Base-by-base conservation (phyloP, 2,888 invertebrate genomes). In the Xylota sylvarum region DNA sequence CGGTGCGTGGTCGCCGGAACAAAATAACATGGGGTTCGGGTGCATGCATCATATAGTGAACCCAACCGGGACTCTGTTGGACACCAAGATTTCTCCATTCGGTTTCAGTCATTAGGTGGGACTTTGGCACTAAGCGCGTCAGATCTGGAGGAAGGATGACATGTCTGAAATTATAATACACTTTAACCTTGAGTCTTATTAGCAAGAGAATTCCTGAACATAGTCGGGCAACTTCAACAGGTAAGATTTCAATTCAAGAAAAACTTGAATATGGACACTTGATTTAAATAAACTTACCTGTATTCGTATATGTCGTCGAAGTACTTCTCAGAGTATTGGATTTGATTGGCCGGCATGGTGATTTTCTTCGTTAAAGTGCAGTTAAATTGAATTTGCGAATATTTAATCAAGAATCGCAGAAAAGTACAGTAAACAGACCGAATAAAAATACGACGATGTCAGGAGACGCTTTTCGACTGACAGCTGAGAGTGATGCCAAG, bases 61-160 rank as follows among this genome's bases (percentile, higher is more conserved):
- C 89, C 97, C 97, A 97, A 62, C 97, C 97, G 0, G 97, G 97
- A 91, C 97, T 97, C 92, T 98, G 98, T 91, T 98, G 98, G 0
- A 98, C 97, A 0, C 98, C 98, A 1, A 98, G 94, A 92, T 97
- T 97, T 82, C 98, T 94, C 98, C 98, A 98, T 92, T 98, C 98
- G 0, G 97, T 96, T 93, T 98, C 98, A 0, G 97, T 96, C 97
- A 98, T 97, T 60, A 98, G 93, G 91, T 98, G 98, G 0, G 96
- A 95, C 90, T 97, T 96, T 0, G 98, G 98, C 0, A 98, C 97
- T 67, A 96, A 93, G 88, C 96, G 96, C 0, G 97, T 96, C 50
- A 98, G 93, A 88, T 98, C 97, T 17, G 95, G 94, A 2, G 98
- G 98, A 37, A 98, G 92, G 90, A 98, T 97, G 0, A 98, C 98